Percentiles rank a stretch among this genome's conserved stretches.
These are phyloP conservation scores for Caenorhabditis sinica DNA, from an alignment of 2,888 invertebrate species.

Conservation along the genomic window DNA sequence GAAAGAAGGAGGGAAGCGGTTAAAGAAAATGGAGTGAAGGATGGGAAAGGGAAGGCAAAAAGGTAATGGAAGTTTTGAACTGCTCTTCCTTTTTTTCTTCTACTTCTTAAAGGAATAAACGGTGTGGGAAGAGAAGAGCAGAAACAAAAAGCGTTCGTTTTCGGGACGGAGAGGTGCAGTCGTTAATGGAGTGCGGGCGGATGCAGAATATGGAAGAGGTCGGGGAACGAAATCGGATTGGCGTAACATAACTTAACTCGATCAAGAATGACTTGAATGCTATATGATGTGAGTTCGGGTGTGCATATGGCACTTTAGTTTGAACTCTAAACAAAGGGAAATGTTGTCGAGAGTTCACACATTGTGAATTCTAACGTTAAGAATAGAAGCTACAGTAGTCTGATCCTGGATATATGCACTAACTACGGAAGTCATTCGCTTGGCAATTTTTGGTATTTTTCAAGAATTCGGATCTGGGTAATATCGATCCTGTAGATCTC, in stretches of 20 bases:
- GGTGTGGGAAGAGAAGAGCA: slow-evolving; percentile 15
- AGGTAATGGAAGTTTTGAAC: slow-evolving; percentile 65
- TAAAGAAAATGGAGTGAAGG: slow-evolving; percentile 28
- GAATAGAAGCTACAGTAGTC: too few relatives aligned
- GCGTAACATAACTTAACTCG: slow-evolving; percentile 56
- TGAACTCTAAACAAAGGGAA: neutral
- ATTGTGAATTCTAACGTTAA: neutral
- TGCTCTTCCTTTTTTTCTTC: slow-evolving; percentile 36
- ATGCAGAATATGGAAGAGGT: slow-evolving; percentile 54
- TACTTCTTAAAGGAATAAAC: slow-evolving; percentile 29
- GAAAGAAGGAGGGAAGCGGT: slow-evolving; percentile 8
- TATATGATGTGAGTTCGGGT: slow-evolving; percentile 24
- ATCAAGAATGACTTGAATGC: slow-evolving; percentile 38
- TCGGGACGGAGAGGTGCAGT: neutral
- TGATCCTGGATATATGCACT: too few relatives aligned
- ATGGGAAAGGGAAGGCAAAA: slow-evolving; percentile 48
- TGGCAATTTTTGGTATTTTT: too few relatives aligned
- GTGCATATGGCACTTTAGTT: neutral
- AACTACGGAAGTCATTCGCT: too few relatives aligned
- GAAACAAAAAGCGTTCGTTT: slow-evolving; percentile 27
- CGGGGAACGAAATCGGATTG: slow-evolving; percentile 46
- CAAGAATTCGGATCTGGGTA: too few relatives aligned
- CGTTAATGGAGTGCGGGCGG: slow-evolving; percentile 52
- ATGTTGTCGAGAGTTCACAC: neutral
- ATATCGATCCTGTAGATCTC: too few relatives aligned